A percentile compares a stretch with the other conserved stretches of the same genome.
Conservation (phyloP, 2,888 invertebrate genomes). For the Lobophora halterata region DNA sequence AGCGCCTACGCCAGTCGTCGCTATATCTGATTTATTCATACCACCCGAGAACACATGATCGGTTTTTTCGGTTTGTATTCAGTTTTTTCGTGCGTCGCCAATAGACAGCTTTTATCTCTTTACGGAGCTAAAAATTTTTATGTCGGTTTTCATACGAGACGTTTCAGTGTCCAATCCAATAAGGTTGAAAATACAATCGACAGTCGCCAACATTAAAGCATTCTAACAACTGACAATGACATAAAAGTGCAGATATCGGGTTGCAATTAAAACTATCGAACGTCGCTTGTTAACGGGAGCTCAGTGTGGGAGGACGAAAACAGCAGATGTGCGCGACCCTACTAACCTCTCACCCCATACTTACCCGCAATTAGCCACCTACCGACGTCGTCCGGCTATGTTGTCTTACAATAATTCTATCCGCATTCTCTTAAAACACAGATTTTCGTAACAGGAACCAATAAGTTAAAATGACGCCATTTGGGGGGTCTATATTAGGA, state of each 20-base stretch:
- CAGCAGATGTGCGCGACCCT: conserved; percentile 74
- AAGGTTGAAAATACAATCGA: conserved; percentile 27
- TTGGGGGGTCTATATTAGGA: conserved; percentile 74
- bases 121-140: conserved; percentile 34
- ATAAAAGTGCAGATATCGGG: conserved; percentile 64
- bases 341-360: conserved; percentile 60
- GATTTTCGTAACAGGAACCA: conserved; percentile 27
- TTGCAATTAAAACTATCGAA: conserved; percentile 76
- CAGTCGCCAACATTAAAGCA: conserved; percentile 27
- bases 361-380: conserved; percentile 59
- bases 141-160: conserved; percentile 27
- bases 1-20: conserved; percentile 64
- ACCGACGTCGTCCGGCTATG: conserved; percentile 43
- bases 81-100: conserved; percentile 50
- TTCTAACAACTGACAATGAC: conserved; percentile 38
- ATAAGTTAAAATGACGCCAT: conserved; percentile 39
- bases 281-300: conserved; percentile 62
- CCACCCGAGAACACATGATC: conserved; percentile 75
- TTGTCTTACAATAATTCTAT: conserved; percentile 31
- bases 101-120: conserved; percentile 49
- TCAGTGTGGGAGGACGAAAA: conserved; percentile 64
- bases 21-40: conserved; percentile 78
- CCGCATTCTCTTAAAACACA: conserved; percentile 30
- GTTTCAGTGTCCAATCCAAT: conserved; percentile 24
- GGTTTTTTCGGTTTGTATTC: conserved; percentile 66